Base-by-base conservation (phyloP, 92 coral and sea anemone genomes). In the Phenganax subtilis region DNA sequence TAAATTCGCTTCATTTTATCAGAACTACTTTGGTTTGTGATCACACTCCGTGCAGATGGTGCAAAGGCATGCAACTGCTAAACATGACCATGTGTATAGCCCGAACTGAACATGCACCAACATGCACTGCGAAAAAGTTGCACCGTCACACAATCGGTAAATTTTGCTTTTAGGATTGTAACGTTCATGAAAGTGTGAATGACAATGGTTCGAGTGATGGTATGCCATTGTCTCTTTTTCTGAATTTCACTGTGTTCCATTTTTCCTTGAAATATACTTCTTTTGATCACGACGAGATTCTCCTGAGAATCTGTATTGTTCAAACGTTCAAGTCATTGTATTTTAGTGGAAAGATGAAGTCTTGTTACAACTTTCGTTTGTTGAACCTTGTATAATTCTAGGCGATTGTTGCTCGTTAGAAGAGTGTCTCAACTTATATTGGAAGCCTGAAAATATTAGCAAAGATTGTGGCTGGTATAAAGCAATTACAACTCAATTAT, bases 381-480 rank as follows among this genome's bases (percentile, higher is more conserved):
- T 25, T 52, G 16, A 10, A 3, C 59, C 17, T 17, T 10, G 29
- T 27, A 56, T 54, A 57, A 2, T 0, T 73, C 10, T 27, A 76
- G 81, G 47, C 3, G 37, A 60, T 82, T 83, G 86, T 47, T 93
- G 98, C 67, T 86, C 92, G 25, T 72, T 93, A 74, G 83, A 87
- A 9, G 93, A 93, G 76, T 93, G 98, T 58, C 79, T 93, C 75
- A 96, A 91, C 59, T 87, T 93, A 62, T 93, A 89, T 66, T 91
- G 97, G 6, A 93, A 93, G 76, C 98, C 98, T 5, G 97, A 93
- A 85, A 91, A 90, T 16, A 85, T 93, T 57, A 93, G 90, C 74
- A 89, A 88, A 47, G 89, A 88, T 11, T 92, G 90, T 80, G 98
- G 97, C 4, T 93, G 97, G 98, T 93, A 84, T 80, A 91, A 11